These are phyloP conservation scores for Anarrhichthys ocellatus DNA, from an alignment of 2,113 vertebrate genomes.

Conservation along the genomic window DNA sequence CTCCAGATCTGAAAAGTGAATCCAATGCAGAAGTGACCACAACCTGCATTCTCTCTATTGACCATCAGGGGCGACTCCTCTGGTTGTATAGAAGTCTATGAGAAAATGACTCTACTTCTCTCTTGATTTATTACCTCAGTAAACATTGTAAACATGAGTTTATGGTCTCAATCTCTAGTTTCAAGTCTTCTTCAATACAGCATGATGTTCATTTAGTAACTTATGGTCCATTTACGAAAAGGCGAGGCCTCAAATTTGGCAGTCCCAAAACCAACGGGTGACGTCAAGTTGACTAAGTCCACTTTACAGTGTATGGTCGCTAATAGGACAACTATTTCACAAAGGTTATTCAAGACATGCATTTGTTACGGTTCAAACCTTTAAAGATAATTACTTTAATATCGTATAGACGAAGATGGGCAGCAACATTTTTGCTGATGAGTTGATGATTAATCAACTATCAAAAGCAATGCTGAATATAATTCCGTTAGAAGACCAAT, in stretches of 20 bases:
- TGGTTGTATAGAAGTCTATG: neutral
- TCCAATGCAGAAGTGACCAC: neutral
- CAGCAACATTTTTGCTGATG: neutral
- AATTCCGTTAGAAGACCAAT: neutral
- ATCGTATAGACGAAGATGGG: neutral
- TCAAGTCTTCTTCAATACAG: too few relatives aligned
- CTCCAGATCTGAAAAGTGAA: neutral
- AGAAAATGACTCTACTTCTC: too few relatives aligned
- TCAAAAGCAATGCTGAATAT: neutral
- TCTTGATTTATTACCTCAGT: too few relatives aligned
- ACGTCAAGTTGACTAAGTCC: too few relatives aligned
- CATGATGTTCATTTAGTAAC: too few relatives aligned
- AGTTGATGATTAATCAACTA: neutral
- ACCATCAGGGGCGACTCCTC: neutral
- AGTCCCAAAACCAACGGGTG: too few relatives aligned
- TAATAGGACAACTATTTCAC: neutral
- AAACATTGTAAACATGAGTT: too few relatives aligned
- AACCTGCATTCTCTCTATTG: neutral
- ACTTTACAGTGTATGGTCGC: too few relatives aligned
- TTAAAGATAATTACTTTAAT: neutral
- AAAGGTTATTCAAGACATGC: neutral
- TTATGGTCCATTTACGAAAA: too few relatives aligned
- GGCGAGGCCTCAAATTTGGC: too few relatives aligned
- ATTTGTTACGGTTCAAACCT: neutral
- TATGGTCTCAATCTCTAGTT: too few relatives aligned